Percentiles rank a stretch among this genome's conserved stretches.
phyloP scores from a whole-genome alignment of 2,888 invertebrate genomes.

The Dynastes hyllus region DNA sequence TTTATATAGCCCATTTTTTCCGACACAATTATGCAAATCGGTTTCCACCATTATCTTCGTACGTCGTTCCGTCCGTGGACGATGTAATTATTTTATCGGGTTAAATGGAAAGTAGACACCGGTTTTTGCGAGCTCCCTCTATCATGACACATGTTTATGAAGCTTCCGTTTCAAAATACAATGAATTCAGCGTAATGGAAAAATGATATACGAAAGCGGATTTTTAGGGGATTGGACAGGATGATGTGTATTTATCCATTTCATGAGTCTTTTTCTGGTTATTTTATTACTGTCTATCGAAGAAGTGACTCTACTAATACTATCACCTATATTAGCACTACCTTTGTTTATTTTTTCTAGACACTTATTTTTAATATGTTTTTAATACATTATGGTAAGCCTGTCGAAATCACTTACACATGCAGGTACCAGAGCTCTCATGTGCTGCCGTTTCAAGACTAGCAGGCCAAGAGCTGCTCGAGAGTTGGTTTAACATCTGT shows the following conservation, averaged over 20 bases:
- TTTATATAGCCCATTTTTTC: slow-evolving; percentile 26
- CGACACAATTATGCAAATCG: slow-evolving; percentile 38
- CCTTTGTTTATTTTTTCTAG: too few relatives aligned
- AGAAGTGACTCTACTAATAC: too few relatives aligned
- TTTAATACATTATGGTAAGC: too few relatives aligned
- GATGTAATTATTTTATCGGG: slow-evolving; percentile 27
- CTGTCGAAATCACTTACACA: too few relatives aligned
- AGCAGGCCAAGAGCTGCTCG: too few relatives aligned
- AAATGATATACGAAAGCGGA: neutral
- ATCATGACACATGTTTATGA: slow-evolving; percentile 32
- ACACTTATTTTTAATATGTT: too few relatives aligned
- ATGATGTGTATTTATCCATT: neutral
- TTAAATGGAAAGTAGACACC: neutral
- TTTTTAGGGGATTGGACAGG: neutral
- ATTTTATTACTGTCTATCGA: too few relatives aligned
- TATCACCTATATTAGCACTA: too few relatives aligned
- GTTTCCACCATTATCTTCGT: slow-evolving; percentile 28
- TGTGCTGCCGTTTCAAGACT: too few relatives aligned
- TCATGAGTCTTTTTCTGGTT: too few relatives aligned
- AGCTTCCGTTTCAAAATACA: neutral
- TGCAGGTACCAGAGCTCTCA: too few relatives aligned
- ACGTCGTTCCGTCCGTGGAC: neutral
- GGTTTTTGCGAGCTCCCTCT: neutral
- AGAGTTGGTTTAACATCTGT: too few relatives aligned
- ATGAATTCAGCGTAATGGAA: neutral